Base-by-base conservation (phyloP, 2,888 invertebrate genomes). In the Linhomoeus sp. region DNA sequence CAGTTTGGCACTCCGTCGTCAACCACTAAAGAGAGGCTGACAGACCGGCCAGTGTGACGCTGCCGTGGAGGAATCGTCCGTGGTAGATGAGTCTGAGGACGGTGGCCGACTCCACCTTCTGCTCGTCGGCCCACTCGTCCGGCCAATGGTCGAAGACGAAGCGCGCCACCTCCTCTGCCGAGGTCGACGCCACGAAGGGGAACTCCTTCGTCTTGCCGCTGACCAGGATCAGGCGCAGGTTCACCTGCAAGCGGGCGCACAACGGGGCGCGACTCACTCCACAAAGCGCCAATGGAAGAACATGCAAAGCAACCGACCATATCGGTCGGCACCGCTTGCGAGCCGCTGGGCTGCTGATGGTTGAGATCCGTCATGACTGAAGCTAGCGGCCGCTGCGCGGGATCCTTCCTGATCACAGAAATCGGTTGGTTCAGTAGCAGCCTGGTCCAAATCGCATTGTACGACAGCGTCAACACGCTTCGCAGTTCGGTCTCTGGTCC, bases 101-200 rank as follows among this genome's bases (percentile, higher is more conserved):
- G 75, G 92, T 90, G 55, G 92, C 52, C 12, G 55, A 55, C 9
- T 85, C 80, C 59, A 90, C 88, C 63, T 81, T 79, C 7, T 5
- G 29, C 72, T 94, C 94, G 62, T 87, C 79, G 64, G 80, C 76
- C 66, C 71, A 74, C 92, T 94, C 92, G 78, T 85, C 80, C 53
- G 94, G 92, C 97, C 97, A 97, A 71, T 88, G 86, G 70, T 88
- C 90, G 75, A 90, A 94, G 66, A 97, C 92, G 75, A 85, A 81
- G 73, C 92, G 85, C 61, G 94, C 90, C 70, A 97, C 92, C 72
- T 94, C 92, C 62, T 88, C 86, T 61, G 94, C 97, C 56, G 92
- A 90, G 72, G 88, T 88, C 64, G 81, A 81, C 52, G 90, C 87
- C 69, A 79, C 81, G 75, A 94, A 97, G 66, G 87, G 77, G 76